Evolutionary conservation across 2,113 vertebrate genomes (phyloP), one percentile per base, ranked within the genome.

Genomic region (Poeciliopsis retropinna): DNA sequence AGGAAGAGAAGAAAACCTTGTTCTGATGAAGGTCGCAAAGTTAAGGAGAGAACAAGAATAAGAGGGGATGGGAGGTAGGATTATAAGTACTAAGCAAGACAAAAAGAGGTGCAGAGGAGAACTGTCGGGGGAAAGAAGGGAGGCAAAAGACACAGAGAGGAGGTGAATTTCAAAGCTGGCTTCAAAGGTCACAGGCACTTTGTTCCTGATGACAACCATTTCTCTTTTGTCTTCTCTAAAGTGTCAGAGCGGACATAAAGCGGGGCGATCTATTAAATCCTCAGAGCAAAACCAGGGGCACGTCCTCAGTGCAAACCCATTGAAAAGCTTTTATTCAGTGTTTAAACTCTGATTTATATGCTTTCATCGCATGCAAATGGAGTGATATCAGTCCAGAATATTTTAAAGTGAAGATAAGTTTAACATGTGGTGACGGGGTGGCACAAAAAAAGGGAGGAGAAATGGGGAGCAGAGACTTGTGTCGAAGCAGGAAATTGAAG

Each of bases 121-220:
- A 65, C 47, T 0, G 30, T 32, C 54, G 74, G 80, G 75, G 69
- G 76, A 78, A 75, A 37, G 78, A 69, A 65, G 75, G 28, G 54
- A 78, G 39, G 39, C 2, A 19, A 81, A 37, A 67, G 64, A 66
- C n/a, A 41, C 5, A 47, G 77, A 47, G 77, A 76, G 79, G 69
- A 72, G 73, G 68, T 60, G 77, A 81, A 88, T 86, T 89, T 90
- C 87, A 92, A 92, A 91, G 89, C 79, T 76, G 57, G 76, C 88
- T 91, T 89, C 87, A 92, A 93, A 93, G 92, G 92, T 93, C 91
- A 92, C 66, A 65, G 5, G 70, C 87, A 90, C 90, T 92, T 93
- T 90, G 88, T 92, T 91, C 85, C 68, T 81, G 87, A 86, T 88
- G 91, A 91, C 80, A 89, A 88, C 76, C 89, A 78, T 91, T 87